These are phyloP conservation scores for Myocastor coypus DNA, from an alignment of 2,113 vertebrate genomes.

Conservation along the genomic window DNA sequence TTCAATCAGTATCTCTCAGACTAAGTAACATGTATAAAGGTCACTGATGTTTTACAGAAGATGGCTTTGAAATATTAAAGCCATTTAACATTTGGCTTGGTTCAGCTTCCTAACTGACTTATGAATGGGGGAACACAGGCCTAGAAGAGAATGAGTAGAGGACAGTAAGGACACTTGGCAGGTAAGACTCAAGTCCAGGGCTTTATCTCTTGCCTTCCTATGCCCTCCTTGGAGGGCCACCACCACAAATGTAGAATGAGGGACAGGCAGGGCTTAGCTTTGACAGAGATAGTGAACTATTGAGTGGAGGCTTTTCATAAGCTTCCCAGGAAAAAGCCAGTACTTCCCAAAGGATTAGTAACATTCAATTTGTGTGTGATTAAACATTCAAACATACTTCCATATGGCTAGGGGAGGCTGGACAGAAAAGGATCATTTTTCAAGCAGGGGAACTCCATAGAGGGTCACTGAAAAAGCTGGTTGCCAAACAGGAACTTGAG, in stretches of 20 bases:
- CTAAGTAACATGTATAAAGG: constrained; percentile 50
- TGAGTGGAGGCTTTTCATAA: background rate
- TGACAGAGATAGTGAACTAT: background rate
- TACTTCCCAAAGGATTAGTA: background rate
- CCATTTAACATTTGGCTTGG: background rate
- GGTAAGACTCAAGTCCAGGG: background rate
- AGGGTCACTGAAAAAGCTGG: background rate
- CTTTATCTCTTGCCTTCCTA: background rate
- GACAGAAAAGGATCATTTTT: background rate
- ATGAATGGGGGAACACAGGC: background rate
- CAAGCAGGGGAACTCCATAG: background rate
- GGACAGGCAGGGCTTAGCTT: background rate
- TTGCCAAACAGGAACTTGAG: background rate
- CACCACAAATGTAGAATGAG: background rate
- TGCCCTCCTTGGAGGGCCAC: background rate
- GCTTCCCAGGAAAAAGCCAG: background rate
- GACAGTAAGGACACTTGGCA: background rate
- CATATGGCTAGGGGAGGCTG: background rate
- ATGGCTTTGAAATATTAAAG: constrained; percentile 43
- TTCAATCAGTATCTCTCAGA: constrained; percentile 47
- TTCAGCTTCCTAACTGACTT: background rate
- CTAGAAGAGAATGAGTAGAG: background rate
- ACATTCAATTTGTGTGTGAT: background rate
- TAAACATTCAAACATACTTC: background rate
- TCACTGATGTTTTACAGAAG: constrained; percentile 50